These are phyloP conservation scores for Prolemur simus DNA, from an alignment of 2,113 vertebrate species.

Conservation along the genomic window DNA sequence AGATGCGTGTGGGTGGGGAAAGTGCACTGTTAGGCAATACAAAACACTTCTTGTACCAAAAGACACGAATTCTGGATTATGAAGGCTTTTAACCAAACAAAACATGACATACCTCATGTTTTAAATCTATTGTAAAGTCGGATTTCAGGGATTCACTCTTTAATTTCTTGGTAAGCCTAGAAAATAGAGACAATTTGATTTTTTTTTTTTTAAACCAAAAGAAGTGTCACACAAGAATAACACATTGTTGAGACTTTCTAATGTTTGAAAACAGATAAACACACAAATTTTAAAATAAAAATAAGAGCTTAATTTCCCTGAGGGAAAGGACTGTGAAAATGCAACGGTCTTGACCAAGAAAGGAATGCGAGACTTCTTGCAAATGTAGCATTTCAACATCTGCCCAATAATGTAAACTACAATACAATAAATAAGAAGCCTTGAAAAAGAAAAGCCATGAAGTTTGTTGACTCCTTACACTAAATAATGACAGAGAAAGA, in stretches of 20 bases:
- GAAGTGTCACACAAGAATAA: neutral
- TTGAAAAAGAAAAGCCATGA: neutral
- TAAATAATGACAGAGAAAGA: neutral
- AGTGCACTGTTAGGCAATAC: neutral
- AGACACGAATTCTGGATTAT: neutral
- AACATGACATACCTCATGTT: conserved; percentile 92
- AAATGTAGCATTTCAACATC: neutral
- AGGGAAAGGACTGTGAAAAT: neutral
- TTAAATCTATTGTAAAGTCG: conserved; percentile 98
- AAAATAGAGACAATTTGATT: conserved; percentile 72
- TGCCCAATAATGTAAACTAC: neutral
- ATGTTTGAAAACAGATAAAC: conserved; percentile 18
- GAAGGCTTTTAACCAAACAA: neutral
- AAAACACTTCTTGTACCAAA: neutral
- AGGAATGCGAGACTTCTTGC: neutral
- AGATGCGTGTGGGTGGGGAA: neutral
- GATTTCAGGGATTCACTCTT: conserved; percentile 93
- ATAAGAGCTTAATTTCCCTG: neutral
- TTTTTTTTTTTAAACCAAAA: neutral
- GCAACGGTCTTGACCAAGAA: neutral
- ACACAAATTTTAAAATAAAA: conserved; percentile 16
- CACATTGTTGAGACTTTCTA: conserved; percentile 8
- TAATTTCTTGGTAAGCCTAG: conserved; percentile 92
- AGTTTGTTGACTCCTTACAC: neutral
- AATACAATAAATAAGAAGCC: neutral